These are phyloP conservation scores for Ochropleura leucogaster DNA, from an alignment of 2,888 invertebrate genomes.

Conservation along the genomic window DNA sequence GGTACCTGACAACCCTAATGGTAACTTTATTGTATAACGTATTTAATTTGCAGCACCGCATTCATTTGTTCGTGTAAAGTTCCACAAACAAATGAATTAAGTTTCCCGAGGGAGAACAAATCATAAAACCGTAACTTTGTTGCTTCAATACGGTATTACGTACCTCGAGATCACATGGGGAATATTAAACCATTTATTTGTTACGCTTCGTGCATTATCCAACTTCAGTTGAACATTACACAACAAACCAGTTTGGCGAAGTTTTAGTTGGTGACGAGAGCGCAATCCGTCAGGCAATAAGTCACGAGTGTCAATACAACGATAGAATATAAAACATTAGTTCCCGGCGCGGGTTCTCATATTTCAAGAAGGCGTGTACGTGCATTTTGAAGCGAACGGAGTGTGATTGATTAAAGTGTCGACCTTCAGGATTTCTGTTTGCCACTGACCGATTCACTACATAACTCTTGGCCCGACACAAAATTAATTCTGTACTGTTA, in stretches of 20 bases:
- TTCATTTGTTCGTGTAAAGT: conserved; percentile 50
- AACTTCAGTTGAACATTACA: conserved; percentile 42
- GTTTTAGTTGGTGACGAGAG: conserved; percentile 53
- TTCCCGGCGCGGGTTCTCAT: conserved; percentile 79
- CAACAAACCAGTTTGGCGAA: conserved; percentile 33
- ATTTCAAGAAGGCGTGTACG: conserved; percentile 81
- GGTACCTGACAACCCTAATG: conserved; percentile 6
- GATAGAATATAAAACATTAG: conserved; percentile 86
- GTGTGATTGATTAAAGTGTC: conserved; percentile 85
- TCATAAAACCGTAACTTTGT: conserved; percentile 54
- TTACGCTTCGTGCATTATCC: conserved; percentile 43
- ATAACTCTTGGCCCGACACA: conserved; percentile 51
- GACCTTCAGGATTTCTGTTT: conserved; percentile 74
- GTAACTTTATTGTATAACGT: conserved; percentile 31
- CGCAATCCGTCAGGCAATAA: conserved; percentile 83
- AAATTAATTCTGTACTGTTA: conserved; percentile 53
- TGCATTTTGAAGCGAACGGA: conserved; percentile 77
- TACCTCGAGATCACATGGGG: conserved; percentile 47
- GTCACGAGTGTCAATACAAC: conserved; percentile 85
- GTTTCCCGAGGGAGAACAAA: conserved; percentile 51
- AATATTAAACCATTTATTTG: conserved; percentile 56
- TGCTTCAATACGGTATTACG: conserved; percentile 46
- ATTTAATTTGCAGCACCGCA: conserved; percentile 58
- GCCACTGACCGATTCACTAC: conserved; percentile 63
- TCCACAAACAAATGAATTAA: conserved; percentile 54